Evolutionary conservation across 2,888 invertebrate genomes (phyloP).

Genomic region (Xylocampa areola): DNA sequence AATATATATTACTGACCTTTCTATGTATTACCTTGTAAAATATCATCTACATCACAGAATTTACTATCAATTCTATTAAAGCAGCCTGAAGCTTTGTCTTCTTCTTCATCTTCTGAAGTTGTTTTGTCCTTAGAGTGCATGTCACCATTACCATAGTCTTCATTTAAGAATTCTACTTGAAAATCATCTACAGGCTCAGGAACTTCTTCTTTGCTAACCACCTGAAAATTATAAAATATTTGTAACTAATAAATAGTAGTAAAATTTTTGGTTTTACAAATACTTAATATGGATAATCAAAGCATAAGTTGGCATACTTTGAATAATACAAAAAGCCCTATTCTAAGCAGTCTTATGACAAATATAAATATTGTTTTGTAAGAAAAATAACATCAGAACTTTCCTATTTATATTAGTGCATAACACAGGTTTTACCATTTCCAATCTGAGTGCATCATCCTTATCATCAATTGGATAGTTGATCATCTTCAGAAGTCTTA

Average conservation of each 20-base stretch:
- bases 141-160: constrained; percentile 45
- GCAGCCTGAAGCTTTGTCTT: constrained; percentile 27
- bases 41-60: constrained; percentile 55
- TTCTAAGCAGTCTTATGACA: no score
- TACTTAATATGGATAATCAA: no score
- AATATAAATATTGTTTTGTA: no score
- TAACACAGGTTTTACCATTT: constrained; percentile 60
- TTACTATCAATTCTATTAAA: constrained; percentile 47
- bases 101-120: constrained; percentile 42
- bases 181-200: constrained; percentile 39
- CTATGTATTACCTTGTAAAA: constrained; percentile 49
- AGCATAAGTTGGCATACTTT: no score
- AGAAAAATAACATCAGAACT: no score
- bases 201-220: constrained; percentile 45
- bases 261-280: no score
- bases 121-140: constrained; percentile 49
- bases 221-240: constrained; percentile 37
- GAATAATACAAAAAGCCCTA: no score
- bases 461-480: constrained; percentile 65
- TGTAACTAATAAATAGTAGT: no score
- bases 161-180: constrained; percentile 42
- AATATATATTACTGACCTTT: no score
- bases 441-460: constrained; percentile 48
- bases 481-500: constrained; percentile 63
- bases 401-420: no score